Percentiles rank a stretch among this genome's conserved stretches.
These are phyloP conservation scores for Cromileptes altivelis DNA, from an alignment of 2,113 vertebrate species.

Conservation along the genomic window DNA sequence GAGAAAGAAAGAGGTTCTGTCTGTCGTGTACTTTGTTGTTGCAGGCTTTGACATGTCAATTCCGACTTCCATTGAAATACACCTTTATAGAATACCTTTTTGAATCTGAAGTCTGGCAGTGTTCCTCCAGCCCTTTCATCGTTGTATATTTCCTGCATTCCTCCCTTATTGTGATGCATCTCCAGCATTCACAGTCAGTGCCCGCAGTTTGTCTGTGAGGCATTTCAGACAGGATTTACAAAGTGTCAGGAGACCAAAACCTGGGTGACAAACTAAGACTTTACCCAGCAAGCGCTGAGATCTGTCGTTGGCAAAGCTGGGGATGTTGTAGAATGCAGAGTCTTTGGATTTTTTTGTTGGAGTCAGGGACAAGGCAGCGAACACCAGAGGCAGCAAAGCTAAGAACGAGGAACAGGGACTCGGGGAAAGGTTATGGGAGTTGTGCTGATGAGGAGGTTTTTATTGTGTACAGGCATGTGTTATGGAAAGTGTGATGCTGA, in stretches of 20 bases:
- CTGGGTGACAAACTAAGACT: conserved; percentile 59
- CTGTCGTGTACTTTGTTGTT: conserved; percentile 56
- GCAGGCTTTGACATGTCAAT: conserved; percentile 54
- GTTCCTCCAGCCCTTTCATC: conserved; percentile 30
- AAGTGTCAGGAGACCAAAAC: conserved; percentile 66
- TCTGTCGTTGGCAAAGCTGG: conserved; percentile 37
- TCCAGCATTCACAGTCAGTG: conserved; percentile 25
- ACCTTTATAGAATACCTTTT: conserved; percentile 29
- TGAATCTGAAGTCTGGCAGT: conserved; percentile 44
- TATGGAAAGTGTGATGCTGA: conserved; percentile 19
- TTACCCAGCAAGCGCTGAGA: conserved; percentile 19
- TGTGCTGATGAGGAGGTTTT: conserved; percentile 34
- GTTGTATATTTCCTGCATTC: conserved; percentile 41
- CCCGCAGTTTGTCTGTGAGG: conserved; percentile 54
- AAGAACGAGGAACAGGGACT: not conserved
- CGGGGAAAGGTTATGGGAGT: not conserved
- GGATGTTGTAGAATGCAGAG: conserved; percentile 34
- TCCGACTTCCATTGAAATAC: conserved; percentile 26
- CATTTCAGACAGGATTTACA: conserved; percentile 58
- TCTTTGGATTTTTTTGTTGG: conserved; percentile 24
- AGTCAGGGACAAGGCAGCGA: conserved; percentile 25
- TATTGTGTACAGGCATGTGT: conserved; percentile 1
- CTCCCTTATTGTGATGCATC: conserved; percentile 36
- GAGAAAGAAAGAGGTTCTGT: conserved; percentile 35
- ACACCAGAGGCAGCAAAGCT: conserved; percentile 1